Evolutionary conservation across 2,113 vertebrate genomes (phyloP).

Genomic region (Gambusia affinis): DNA sequence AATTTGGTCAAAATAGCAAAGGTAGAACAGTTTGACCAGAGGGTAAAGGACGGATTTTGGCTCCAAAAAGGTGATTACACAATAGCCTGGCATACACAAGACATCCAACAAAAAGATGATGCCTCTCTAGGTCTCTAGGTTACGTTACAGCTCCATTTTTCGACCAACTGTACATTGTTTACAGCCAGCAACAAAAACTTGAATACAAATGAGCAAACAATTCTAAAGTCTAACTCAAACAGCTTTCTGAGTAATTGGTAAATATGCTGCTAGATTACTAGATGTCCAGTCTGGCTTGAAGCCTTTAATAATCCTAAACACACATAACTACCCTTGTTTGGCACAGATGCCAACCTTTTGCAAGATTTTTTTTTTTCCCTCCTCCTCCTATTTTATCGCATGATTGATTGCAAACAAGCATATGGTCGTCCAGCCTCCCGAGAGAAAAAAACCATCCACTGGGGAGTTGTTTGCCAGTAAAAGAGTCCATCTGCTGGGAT

Average conservation of each 20-base stretch:
- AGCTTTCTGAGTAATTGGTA: too few relatives aligned
- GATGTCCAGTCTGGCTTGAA: neutral
- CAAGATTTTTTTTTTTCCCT: neutral
- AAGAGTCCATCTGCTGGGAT: too few relatives aligned
- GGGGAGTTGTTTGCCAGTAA: too few relatives aligned
- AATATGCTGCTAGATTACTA: neutral
- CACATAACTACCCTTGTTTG: neutral
- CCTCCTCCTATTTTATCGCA: neutral
- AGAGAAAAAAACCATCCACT: neutral
- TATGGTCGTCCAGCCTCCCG: neutral
- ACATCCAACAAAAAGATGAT: too few relatives aligned
- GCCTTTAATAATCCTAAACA: neutral
- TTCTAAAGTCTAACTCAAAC: too few relatives aligned
- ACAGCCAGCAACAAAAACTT: neutral
- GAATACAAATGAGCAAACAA: neutral
- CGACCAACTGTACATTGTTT: neutral
- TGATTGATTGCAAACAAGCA: neutral
- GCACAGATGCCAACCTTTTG: neutral
- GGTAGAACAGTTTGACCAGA: too few relatives aligned
- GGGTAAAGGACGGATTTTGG: too few relatives aligned
- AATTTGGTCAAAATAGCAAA: too few relatives aligned
- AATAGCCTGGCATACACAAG: neutral
- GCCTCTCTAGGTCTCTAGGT: too few relatives aligned
- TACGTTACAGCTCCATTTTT: neutral
- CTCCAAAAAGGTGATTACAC: too few relatives aligned